Evolutionary conservation across 1,140 invertebrate genomes (phyloP), one percentile per base, ranked within the genome.

Genomic region (Daktulosphaira vitifoliae): DNA sequence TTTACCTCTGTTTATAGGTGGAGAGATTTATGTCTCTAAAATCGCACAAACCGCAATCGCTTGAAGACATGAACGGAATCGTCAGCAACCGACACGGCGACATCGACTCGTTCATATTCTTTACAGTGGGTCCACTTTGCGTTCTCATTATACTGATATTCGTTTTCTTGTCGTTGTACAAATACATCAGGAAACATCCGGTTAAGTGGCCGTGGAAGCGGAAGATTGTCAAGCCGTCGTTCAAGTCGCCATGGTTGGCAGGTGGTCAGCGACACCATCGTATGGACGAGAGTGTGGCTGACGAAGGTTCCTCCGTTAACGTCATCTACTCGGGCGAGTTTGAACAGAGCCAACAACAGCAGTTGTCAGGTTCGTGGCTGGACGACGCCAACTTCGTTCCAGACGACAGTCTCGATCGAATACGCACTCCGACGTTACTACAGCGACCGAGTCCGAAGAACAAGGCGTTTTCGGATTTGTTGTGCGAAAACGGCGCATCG

Each of bases 251-350:
- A 11, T 33, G 29, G 29, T 33, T 11, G 29, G 29, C 16, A 38
- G n/a, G 6, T 2, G 22, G 62, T 33, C 48, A 42, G 15, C 48
- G 16, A 15, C 23, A 16, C 44, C 29, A 11, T 20, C 39, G 22
- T 25, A 25, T n/a, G 48, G 50, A 68, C 56, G 29, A 51, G 4
- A 33, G 20, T 22, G 16, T 46, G 16, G 29, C 18, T 39, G 53
- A 56, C 13, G 53, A 65, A 46, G 39, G 65, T 16, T 67, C 66
- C 0, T 68, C 70, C 8, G 59, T 72, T 5, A 71, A 70, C 16
- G 72, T 73, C 18, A 73, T 73, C 38, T 73, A 72, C 49, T 72
- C 72, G 3, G 72, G 71, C 37, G 66, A 66, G 23, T 73, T 73
- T 18, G 71, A 71, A 20, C 59, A 70, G 39, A 71, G 72, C 29